Percentiles rank a stretch among this genome's conserved stretches.
phyloP scores from a whole-genome alignment of 2,113 vertebrate species.

The Myxocyprinus asiaticus region DNA sequence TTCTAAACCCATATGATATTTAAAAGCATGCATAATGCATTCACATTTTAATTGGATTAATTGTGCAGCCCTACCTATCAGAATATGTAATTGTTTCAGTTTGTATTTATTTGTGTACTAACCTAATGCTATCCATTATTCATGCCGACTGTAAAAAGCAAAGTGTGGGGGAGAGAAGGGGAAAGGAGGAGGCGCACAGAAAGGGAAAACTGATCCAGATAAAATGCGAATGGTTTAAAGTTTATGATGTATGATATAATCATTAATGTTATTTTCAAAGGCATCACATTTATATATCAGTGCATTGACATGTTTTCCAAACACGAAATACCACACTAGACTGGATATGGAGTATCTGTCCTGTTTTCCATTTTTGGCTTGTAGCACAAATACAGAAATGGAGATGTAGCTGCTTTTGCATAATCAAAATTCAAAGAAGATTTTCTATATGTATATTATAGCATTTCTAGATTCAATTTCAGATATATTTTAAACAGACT shows the following conservation, averaged over 20 bases:
- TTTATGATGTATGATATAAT: not conserved
- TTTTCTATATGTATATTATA: too few relatives aligned
- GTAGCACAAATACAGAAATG: not conserved
- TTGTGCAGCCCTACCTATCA: not conserved
- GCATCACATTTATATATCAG: constrained; percentile 2
- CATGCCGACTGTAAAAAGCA: not conserved
- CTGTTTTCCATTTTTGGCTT: not conserved
- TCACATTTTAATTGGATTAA: not conserved
- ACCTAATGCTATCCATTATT: not conserved
- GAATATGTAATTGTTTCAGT: not conserved
- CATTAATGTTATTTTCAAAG: not conserved
- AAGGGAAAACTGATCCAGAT: not conserved
- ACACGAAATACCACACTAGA: not conserved
- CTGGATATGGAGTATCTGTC: not conserved
- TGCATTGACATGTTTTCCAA: not conserved
- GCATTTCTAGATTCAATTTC: too few relatives aligned
- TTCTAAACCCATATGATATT: not conserved
- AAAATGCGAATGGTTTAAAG: not conserved
- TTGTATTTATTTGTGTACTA: not conserved
- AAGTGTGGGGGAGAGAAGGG: not conserved
- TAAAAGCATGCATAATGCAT: not conserved
- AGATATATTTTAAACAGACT: too few relatives aligned
- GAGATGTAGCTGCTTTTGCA: not conserved
- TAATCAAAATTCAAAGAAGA: not conserved
- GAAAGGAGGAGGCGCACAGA: not conserved